These are phyloP conservation scores for Trachymyrmex cornetzi DNA, from an alignment of 1,140 invertebrate genomes.

Conservation along the genomic window DNA sequence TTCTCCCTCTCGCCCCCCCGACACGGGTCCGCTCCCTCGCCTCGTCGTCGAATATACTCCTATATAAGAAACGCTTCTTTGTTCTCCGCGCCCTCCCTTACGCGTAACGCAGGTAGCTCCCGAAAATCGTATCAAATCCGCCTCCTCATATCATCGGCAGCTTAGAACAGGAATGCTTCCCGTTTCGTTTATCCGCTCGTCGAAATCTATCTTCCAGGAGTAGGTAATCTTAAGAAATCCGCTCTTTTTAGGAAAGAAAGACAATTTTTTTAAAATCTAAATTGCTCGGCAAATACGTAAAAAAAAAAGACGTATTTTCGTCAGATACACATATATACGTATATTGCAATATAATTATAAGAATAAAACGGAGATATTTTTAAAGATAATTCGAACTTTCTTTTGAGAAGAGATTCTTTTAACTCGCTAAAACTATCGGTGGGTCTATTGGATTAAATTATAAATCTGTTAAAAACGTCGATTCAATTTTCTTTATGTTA, in stretches of 20 bases:
- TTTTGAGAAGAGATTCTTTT: neutral
- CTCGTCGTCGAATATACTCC: constrained; percentile 21
- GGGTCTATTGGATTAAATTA: no score
- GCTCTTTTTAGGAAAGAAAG: neutral
- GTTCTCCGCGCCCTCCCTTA: constrained; percentile 29
- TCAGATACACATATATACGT: neutral
- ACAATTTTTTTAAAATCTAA: neutral
- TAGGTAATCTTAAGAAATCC: neutral
- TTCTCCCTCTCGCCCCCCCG: constrained; percentile 5
- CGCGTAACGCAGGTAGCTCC: constrained; percentile 55
- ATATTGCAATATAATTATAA: neutral
- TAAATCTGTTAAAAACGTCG: no score
- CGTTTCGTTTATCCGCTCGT: neutral
- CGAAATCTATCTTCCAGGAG: neutral
- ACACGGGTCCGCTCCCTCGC: neutral
- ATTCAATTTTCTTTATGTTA: no score
- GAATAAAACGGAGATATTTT: constrained; percentile 10
- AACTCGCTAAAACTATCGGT: no score
- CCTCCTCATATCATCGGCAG: neutral
- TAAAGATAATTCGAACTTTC: neutral
- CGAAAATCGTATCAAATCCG: constrained; percentile 53
- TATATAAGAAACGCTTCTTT: constrained; percentile 53
- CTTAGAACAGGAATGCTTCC: constrained; percentile 9
- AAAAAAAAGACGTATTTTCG: neutral
- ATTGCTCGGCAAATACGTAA: neutral